These are phyloP conservation scores for Potamilus streckersoni DNA, from an alignment of 1,140 invertebrate species.

Conservation along the genomic window DNA sequence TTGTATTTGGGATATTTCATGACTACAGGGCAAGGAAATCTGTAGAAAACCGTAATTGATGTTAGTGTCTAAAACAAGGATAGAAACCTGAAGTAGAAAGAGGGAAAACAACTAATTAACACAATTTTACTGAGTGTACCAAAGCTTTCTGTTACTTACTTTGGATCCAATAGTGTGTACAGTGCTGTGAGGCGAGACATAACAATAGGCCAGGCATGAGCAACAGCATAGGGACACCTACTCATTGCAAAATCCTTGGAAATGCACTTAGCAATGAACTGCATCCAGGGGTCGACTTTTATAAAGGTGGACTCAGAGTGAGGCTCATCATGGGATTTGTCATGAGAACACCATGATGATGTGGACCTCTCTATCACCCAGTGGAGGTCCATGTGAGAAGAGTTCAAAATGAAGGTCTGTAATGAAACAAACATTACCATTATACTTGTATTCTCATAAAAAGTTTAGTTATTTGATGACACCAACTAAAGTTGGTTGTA, in stretches of 20 bases:
- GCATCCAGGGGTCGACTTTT: slow-evolving; percentile 79
- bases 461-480: too few relatives aligned
- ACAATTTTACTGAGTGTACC: too few relatives aligned
- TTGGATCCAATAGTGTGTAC: slow-evolving; percentile 95
- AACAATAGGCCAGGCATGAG: slow-evolving; percentile 95
- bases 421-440: slow-evolving; percentile 1
- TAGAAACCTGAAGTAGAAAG: too few relatives aligned
- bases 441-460: too few relatives aligned
- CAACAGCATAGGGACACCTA: slow-evolving; percentile 83
- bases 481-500: too few relatives aligned
- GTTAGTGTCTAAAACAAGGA: too few relatives aligned
- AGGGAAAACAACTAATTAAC: too few relatives aligned
- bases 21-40: too few relatives aligned
- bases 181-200: slow-evolving; percentile 90
- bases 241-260: slow-evolving; percentile 76
- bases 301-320: slow-evolving; percentile 52
- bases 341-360: slow-evolving; percentile 79
- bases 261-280: slow-evolving; percentile 84
- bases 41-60: too few relatives aligned
- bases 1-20: too few relatives aligned
- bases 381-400: slow-evolving; percentile 86
- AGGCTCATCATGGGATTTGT: slow-evolving; percentile 48
- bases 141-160: slow-evolving; percentile 64
- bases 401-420: slow-evolving; percentile 63
- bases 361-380: slow-evolving; percentile 94